Evolutionary conservation across 2,113 vertebrate species (phyloP), one percentile per base, ranked within the genome.

Genomic region (Eidolon helvum): DNA sequence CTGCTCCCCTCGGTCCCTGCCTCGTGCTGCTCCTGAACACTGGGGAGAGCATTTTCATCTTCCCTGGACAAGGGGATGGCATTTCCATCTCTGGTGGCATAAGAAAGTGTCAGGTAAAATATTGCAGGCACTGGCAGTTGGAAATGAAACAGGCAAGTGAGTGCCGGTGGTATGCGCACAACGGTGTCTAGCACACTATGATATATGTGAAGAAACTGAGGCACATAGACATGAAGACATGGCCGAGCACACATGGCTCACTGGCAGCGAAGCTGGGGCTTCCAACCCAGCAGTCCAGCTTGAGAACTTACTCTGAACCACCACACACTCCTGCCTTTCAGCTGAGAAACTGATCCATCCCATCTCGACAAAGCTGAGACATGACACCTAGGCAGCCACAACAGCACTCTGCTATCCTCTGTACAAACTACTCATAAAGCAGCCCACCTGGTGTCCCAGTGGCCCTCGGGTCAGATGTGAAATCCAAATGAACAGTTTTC

Each of bases 151-250:
- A 65, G 26, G 35, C 38, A 43, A 77, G 35, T 28, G 53, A 61
- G 66, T 65, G 38, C 57, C 74, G 11, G 55, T 1, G 33, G 75
- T 4, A 35, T 8, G 26, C 5, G 45, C 55, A 91, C 24, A 5
- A 4, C 0, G 0, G 33, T 21, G 26, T 59, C 59, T 22, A 35
- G 14, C 6, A 35, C 38, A 75, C 10, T 28, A 16, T 4, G 30
- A 59, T 28, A 30, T 22, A 21, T 30, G n/a, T 30, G 59, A 65
- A 69, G 84, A 89, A 80, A 82, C 30, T 4, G 71, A 86, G 79
- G 74, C 86, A 35, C 38, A 40, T 38, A 95, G 30, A n/a, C 21
- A 22, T 30, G 16, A 82, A 69, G 77, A 91, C 69, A 0, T 9
- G 45, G 24, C 7, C 2, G 48, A 53, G 33, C 33, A 59, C 45